A percentile compares a stretch with the other conserved stretches of the same genome.
Conservation (phyloP, 2,888 invertebrate genomes). For the Troilus luridus region DNA sequence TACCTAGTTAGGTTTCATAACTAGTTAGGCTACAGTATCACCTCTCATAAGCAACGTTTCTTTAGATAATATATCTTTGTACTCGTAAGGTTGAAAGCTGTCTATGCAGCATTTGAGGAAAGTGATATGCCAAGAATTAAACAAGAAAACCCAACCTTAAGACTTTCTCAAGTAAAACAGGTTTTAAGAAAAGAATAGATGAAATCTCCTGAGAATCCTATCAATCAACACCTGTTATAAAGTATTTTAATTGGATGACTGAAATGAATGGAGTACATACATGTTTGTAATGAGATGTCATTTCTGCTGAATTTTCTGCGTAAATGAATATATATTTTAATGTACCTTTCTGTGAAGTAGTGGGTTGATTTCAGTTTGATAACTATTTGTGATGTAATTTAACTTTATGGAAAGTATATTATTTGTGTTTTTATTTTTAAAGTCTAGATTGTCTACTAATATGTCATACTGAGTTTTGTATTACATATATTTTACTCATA, state of each 20-base stretch:
- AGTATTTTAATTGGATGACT: background rate
- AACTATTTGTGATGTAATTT: constrained; percentile 10
- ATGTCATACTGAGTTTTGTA: background rate
- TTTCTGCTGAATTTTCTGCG: background rate
- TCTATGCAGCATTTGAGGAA: constrained; percentile 91
- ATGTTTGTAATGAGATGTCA: background rate
- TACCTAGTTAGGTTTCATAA: no score
- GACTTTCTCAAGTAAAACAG: constrained; percentile 96
- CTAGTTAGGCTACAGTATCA: no score
- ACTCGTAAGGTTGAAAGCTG: constrained; percentile 84
- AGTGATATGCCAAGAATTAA: constrained; percentile 87
- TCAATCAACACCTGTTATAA: constrained; percentile 74
- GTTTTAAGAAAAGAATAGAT: constrained; percentile 96
- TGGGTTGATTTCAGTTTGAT: background rate
- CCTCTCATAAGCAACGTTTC: no score
- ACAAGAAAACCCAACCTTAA: constrained; percentile 89
- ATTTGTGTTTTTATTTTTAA: background rate
- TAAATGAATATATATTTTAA: background rate
- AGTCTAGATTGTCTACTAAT: background rate
- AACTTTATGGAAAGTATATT: background rate
- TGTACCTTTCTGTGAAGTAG: background rate
- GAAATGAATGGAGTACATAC: background rate
- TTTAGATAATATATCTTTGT: no score
- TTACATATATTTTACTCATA: no score
- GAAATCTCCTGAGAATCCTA: constrained; percentile 95